Conservation (phyloP, 2,888 invertebrate species). For the Bembecia ichneumoniformis region DNA sequence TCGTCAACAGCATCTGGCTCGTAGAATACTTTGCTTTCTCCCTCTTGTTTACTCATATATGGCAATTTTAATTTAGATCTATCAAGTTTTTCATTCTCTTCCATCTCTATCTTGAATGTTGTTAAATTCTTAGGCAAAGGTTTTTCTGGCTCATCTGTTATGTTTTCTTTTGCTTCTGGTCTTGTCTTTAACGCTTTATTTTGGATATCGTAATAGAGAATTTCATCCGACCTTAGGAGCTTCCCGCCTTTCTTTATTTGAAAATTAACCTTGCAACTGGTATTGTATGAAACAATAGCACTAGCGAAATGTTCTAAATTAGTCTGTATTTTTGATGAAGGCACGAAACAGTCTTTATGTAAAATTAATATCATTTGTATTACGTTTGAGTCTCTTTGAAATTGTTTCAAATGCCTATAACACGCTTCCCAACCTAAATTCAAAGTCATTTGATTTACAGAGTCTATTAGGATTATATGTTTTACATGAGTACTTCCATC, state of each 20-base stretch:
- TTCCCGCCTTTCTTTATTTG: constrained; percentile 69
- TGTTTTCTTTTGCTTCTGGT: constrained; percentile 32
- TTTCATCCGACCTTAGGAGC: constrained; percentile 56
- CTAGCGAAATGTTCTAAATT: constrained; percentile 60
- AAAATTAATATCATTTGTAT: constrained; percentile 45
- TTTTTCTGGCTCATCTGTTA: constrained; percentile 42
- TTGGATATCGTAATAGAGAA: constrained; percentile 35
- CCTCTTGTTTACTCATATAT: constrained; percentile 68
- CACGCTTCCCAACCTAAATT: constrained; percentile 46
- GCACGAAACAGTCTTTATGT: constrained; percentile 63
- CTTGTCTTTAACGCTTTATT: constrained; percentile 34
- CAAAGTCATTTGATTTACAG: constrained; percentile 55
- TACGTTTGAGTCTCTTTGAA: constrained; percentile 29
- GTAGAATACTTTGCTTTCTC: constrained; percentile 78
- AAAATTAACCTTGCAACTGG: constrained; percentile 32
- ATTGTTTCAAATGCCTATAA: constrained; percentile 28
- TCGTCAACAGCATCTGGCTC: constrained; percentile 85
- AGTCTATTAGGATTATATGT: constrained; percentile 46
- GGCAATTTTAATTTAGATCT: constrained; percentile 74
- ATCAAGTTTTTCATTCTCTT: constrained; percentile 73
- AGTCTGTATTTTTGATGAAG: constrained; percentile 42
- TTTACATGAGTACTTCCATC: constrained; percentile 23
- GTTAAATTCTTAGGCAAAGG: constrained; percentile 55
- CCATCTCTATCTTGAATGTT: constrained; percentile 77
- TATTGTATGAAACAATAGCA: constrained; percentile 43